Evolutionary conservation across 2,113 vertebrate species (phyloP).

Genomic region (Pelusios castaneus): DNA sequence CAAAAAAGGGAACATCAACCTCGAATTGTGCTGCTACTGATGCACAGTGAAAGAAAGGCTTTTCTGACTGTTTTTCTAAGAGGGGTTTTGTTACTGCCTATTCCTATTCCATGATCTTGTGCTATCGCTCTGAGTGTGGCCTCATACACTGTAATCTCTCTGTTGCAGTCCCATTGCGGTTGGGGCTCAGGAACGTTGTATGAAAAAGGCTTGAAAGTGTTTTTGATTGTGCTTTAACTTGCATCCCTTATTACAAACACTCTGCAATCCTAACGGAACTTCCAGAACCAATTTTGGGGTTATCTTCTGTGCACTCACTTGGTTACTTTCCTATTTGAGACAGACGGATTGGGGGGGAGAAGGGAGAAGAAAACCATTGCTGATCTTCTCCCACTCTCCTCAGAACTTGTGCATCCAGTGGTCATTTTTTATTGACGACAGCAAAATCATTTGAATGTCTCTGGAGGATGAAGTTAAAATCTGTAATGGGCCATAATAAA

Average conservation of each 20-base stretch:
- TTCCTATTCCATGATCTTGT: neutral
- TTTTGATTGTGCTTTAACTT: neutral
- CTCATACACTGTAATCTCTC: neutral
- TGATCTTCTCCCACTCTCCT: neutral
- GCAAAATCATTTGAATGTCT: neutral
- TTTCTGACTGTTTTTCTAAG: neutral
- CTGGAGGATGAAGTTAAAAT: slow-evolving; percentile 6
- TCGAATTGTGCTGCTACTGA: neutral
- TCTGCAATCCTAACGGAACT: neutral
- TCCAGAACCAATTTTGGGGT: accelerated
- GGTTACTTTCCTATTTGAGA: neutral
- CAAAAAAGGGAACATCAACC: slow-evolving; percentile 35
- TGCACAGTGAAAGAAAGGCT: neutral
- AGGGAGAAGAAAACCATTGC: neutral
- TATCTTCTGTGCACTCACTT: neutral
- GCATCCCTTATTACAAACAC: neutral
- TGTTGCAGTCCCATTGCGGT: neutral
- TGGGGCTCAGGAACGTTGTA: too few relatives aligned
- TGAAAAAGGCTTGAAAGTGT: neutral
- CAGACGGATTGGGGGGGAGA: neutral
- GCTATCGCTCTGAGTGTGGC: neutral
- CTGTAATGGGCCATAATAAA: neutral
- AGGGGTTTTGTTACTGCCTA: neutral
- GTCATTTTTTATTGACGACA: neutral
- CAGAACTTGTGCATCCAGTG: neutral